These are phyloP conservation scores for Sisor rabdophorus DNA, from an alignment of 2,113 vertebrate species.

Conservation along the genomic window DNA sequence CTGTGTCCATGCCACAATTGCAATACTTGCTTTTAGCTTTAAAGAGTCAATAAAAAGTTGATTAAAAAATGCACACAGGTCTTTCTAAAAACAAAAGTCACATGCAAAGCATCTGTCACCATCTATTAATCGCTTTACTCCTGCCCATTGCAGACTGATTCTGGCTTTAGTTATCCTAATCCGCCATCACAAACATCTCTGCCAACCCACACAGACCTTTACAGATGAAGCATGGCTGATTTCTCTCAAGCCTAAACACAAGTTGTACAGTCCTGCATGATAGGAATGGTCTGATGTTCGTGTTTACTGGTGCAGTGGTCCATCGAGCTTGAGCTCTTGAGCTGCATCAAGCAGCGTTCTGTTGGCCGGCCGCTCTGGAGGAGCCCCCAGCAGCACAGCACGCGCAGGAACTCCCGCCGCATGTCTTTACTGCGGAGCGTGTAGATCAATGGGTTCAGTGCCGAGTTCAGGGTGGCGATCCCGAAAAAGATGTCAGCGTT, in stretches of 20 bases:
- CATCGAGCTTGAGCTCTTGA: conserved; percentile 84
- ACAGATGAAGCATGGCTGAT: not conserved
- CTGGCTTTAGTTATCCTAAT: not conserved
- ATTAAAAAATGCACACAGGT: conserved; percentile 53
- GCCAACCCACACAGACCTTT: conserved; percentile 18
- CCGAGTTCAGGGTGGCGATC: conserved; percentile 88
- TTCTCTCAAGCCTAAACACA: conserved; percentile 71
- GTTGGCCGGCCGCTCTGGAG: conserved; percentile 65
- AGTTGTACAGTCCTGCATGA: conserved; percentile 81
- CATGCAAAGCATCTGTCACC: not conserved
- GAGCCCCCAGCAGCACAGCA: conserved; percentile 79
- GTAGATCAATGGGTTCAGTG: conserved; percentile 92
- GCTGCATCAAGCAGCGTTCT: conserved; percentile 74
- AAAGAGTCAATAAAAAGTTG: conserved; percentile 39
- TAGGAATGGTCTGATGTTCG: conserved; percentile 74
- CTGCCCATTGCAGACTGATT: not conserved
- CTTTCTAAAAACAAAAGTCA: not conserved
- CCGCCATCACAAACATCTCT: not conserved
- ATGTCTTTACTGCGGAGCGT: conserved; percentile 90
- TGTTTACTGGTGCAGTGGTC: conserved; percentile 78
- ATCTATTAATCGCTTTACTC: not conserved
- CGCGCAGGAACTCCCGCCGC: conserved; percentile 82
- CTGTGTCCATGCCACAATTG: conserved; percentile 15
- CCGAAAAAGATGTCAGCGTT: conserved; percentile 84
- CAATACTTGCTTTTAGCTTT: conserved; percentile 24